Evolutionary conservation across 2,113 vertebrate genomes (phyloP).

Genomic region (Asarcornis scutulata): DNA sequence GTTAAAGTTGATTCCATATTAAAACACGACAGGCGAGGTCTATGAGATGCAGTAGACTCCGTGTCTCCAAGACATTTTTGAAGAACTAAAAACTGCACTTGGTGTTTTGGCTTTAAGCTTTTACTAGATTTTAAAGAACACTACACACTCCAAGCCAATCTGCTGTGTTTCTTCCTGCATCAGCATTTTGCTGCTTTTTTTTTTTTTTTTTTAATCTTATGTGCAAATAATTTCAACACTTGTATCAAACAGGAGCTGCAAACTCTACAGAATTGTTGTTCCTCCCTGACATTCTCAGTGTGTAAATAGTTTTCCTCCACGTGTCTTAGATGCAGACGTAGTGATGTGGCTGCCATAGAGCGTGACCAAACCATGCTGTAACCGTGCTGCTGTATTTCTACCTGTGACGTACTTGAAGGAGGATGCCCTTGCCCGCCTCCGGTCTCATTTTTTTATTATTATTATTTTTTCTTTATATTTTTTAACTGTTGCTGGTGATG

Average conservation of each 20-base stretch:
- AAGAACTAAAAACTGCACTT: slow-evolving; percentile 1
- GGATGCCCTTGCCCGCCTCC: slow-evolving; percentile 16
- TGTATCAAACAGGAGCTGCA: background rate
- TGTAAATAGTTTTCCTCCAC: slow-evolving; percentile 65
- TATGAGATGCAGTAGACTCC: background rate
- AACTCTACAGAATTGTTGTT: background rate
- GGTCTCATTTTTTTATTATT: background rate
- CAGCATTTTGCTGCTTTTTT: background rate
- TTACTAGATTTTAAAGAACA: slow-evolving; percentile 20
- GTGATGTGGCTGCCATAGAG: slow-evolving; percentile 36
- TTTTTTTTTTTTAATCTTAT: background rate
- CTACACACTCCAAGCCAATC: background rate
- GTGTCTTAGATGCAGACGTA: slow-evolving; percentile 41
- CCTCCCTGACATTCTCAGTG: background rate
- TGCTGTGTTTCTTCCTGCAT: background rate
- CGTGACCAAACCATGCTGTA: slow-evolving; percentile 54
- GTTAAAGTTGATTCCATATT: background rate
- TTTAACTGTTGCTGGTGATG: background rate
- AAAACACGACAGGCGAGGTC: background rate
- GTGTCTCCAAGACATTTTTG: background rate
- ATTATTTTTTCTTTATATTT: background rate
- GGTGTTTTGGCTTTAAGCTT: background rate
- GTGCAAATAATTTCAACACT: background rate
- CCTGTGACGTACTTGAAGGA: slow-evolving; percentile 69
- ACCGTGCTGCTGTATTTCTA: slow-evolving; percentile 60